Evolutionary conservation across 2,888 invertebrate species (phyloP), one percentile per base, ranked within the genome.

Genomic region (Priocnemis perturbator): DNA sequence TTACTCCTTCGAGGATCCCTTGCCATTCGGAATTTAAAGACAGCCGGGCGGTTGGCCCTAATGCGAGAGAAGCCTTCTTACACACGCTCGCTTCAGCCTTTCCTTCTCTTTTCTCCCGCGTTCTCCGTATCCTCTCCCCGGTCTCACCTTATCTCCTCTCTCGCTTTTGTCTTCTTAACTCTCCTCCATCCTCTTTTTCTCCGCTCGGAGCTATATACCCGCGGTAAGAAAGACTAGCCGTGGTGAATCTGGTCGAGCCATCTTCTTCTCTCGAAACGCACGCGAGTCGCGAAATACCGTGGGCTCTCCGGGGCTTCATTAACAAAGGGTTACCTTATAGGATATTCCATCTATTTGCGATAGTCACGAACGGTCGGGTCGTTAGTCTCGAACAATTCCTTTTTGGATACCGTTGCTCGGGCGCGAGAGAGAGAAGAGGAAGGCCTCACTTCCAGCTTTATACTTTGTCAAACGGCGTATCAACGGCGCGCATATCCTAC

Each of bases 251-350:
- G 74, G 52, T 55, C 76, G 64, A 69, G 69, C 69, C 78, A 78
- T 79, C 81, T 77, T 79, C 76, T 69, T 64, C 71, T 76, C 73
- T 82, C 74, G 81, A 83, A 81, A 84, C 79, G 79, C 80, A 79
- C 81, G 81, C 79, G 77, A 77, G 76, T 79, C 79, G 79, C 81
- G 82, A 84, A 79, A 79, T 71, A 73, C 77, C 73, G 60, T 63
- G 60, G 52, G 62, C 62, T 71, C 67, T 64, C 67, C 57, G 70
- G 65, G 62, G 71, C 74, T 79, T 79, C 79, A 79, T 79, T 79
- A 79, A 79, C 79, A 79, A 79, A 79, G 79, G 71, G 58, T 79
- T 76, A 69, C 77, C 79, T 79, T 79, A 79, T 79, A 79, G 76
- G 79, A 79, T 77, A 76, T 79, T 79, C 79, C 74, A 71, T 79